phyloP scores from a whole-genome alignment of 2,888 invertebrate genomes.

The Heliconius erato region DNA sequence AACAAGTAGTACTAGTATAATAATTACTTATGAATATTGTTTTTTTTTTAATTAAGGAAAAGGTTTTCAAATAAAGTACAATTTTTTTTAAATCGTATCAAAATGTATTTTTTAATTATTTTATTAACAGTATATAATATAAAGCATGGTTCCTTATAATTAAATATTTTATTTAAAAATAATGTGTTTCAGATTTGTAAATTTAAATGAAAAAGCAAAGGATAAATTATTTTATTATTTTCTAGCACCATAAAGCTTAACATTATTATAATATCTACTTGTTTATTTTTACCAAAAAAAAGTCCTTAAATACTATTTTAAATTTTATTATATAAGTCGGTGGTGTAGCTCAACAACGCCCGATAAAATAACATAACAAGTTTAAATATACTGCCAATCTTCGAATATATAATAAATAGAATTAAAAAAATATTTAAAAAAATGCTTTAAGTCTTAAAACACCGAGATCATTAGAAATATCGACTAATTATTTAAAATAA shows the following conservation, averaged over 20 bases:
- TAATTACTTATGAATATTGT: neutral
- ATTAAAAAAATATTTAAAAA: too few species aligned
- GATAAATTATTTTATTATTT: neutral
- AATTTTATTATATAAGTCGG: neutral
- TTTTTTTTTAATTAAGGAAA: slow-evolving; percentile 18
- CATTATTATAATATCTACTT: neutral
- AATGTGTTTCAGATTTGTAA: neutral
- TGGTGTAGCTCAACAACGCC: neutral
- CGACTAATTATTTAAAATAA: neutral
- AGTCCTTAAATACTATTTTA: neutral
- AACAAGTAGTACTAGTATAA: neutral
- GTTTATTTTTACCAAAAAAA: neutral
- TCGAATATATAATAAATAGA: neutral
- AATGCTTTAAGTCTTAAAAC: neutral
- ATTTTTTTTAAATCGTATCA: slow-evolving; percentile 27
- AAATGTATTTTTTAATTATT: slow-evolving; percentile 32
- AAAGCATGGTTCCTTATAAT: slow-evolving; percentile 14
- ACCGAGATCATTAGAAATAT: neutral
- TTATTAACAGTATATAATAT: neutral
- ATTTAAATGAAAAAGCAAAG: neutral
- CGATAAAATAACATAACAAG: neutral
- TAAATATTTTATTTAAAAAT: neutral
- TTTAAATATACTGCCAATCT: neutral
- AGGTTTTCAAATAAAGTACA: slow-evolving; percentile 41
- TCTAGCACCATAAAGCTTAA: slow-evolving; percentile 1